Base-by-base conservation (phyloP, 1,140 invertebrate genomes). In the Bombus superbus region DNA sequence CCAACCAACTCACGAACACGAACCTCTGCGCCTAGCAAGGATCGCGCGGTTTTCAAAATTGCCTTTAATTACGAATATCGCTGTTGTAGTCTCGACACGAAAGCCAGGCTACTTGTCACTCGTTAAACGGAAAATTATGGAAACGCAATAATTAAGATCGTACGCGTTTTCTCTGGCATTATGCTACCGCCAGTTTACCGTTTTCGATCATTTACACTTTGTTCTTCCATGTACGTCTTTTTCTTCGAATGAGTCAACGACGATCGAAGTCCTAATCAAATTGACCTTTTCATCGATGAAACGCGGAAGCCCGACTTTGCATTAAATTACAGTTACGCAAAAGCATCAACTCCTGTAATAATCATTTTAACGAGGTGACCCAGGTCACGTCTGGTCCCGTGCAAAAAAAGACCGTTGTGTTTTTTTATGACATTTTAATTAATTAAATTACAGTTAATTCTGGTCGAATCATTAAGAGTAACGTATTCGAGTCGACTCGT, bases 361-460 rank as follows among this genome's bases (percentile, higher is more conserved):
- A 85, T 85, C 22, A 81, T 85, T 81, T 18, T 53, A 89, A 89
- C 74, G 32, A 80, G 66, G 53, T 53, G 73, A 88, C 59, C 72
- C 8, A 13, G 77, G n/a, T 77, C 62, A 79, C 9, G 42, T 10
- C 32, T 78, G 35, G 18, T 76, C 15, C 74, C 73, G 18, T n/a
- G 42, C 18, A 71, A 75, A 42, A 42, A 76, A 32, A 66, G 57
- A 28, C 15, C 64, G 72, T 40, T 44, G 44, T 44, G 3, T 80
- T 72, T 40, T 73, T 85, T 74, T 28, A 44, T 57, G 25, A 83
- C 57, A 77, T 89, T 88, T 83, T 76, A 88, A 89, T 88, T 81
- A 88, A 88, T 88, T 82, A 83, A 89, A 88, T 89, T 88, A 86
- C 66, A 38, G 64, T 89, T 89, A 80, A 89, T 86, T 88, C 77